phyloP scores from a whole-genome alignment of 2,797 vertebrate genomes.

The Sebastes iracundus region DNA sequence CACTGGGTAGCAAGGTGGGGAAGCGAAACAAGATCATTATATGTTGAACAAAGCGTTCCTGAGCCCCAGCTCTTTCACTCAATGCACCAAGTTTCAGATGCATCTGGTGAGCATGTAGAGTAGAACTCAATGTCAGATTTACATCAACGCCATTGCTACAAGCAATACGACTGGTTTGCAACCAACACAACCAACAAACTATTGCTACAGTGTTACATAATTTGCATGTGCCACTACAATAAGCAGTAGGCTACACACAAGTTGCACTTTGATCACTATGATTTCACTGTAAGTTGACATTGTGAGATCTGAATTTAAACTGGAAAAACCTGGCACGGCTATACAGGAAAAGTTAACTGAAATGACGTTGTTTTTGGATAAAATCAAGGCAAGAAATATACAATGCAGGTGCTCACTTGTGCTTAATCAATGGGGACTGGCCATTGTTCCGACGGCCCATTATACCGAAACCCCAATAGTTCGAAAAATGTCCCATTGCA shows the following conservation, averaged over 20 bases:
- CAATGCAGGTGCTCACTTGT: not conserved
- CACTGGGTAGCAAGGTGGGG: not conserved
- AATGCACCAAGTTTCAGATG: not conserved
- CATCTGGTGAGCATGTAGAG: not conserved
- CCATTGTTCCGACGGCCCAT: too few species aligned
- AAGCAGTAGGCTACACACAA: too few species aligned
- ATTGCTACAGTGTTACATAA: too few species aligned
- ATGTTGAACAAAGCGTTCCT: not conserved
- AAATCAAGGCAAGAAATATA: not conserved
- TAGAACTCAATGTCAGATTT: not conserved
- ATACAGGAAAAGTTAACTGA: not conserved
- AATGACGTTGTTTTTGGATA: too few species aligned
- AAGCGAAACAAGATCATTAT: conserved; percentile 15
- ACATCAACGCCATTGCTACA: not conserved
- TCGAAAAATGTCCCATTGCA: too few species aligned
- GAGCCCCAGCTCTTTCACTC: not conserved
- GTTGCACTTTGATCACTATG: not conserved
- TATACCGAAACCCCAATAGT: too few species aligned
- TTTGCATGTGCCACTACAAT: not conserved
- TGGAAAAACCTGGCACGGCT: not conserved
- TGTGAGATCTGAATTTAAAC: not conserved
- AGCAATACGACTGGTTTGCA: not conserved
- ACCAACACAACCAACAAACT: not conserved
- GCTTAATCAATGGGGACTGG: too few species aligned
- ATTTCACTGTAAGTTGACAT: not conserved